phyloP scores from a whole-genome alignment of 2,797 vertebrate species.

The Falco novaeseelandiae region DNA sequence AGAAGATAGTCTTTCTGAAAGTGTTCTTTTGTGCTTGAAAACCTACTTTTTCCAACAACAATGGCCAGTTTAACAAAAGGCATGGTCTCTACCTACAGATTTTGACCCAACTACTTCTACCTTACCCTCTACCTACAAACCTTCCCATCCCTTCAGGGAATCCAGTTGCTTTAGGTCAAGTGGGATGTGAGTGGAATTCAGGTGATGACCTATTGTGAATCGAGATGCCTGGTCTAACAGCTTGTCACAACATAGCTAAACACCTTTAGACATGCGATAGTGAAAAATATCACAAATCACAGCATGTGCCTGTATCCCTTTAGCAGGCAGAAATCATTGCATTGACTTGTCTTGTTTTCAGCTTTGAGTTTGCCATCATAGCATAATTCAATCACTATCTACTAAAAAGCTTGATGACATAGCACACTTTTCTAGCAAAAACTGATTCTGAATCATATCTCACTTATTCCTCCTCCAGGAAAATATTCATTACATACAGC shows the following conservation, averaged over 20 bases:
- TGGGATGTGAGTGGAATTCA: neutral
- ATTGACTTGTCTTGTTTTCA: neutral
- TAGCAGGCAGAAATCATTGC: neutral
- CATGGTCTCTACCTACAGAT: neutral
- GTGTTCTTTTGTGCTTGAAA: neutral
- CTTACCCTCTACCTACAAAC: neutral
- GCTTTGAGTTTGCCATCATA: neutral
- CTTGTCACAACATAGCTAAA: neutral
- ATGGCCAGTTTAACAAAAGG: neutral
- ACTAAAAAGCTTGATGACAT: neutral
- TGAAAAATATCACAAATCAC: neutral
- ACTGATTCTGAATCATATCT: neutral
- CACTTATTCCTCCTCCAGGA: neutral
- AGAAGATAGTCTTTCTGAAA: neutral
- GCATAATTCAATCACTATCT: neutral
- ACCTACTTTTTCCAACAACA: neutral
- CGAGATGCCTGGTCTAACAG: neutral
- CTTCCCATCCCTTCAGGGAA: neutral
- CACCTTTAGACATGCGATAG: neutral
- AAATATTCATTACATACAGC: neutral
- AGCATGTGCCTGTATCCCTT: neutral
- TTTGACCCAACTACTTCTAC: neutral
- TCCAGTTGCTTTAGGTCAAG: neutral
- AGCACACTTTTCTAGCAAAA: neutral
- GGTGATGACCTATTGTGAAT: neutral